Evolutionary conservation across 2,888 invertebrate species (phyloP).

Genomic region (Papilio gigon): DNA sequence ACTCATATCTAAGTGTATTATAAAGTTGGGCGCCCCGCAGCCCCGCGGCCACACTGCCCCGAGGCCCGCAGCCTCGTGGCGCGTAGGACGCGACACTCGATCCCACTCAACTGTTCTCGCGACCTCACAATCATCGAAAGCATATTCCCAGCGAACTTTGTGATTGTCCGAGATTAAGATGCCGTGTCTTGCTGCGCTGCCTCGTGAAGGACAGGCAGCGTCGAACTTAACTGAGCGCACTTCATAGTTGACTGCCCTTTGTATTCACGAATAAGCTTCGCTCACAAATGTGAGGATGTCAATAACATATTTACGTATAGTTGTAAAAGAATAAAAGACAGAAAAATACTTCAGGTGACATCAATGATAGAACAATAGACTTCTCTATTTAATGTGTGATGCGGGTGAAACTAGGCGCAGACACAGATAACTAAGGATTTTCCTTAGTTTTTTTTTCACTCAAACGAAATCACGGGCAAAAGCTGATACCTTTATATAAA

Average conservation of each 20-base stretch:
- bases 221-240: not conserved
- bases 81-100: conserved; percentile 34
- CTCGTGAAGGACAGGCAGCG: conserved; percentile 7
- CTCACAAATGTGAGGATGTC: not conserved
- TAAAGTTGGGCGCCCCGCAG: conserved; percentile 15
- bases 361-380: too few relatives aligned
- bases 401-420: too few relatives aligned
- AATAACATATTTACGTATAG: not conserved
- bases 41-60: too few relatives aligned
- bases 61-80: conserved; percentile 7
- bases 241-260: not conserved
- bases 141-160: conserved; percentile 30
- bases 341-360: not conserved
- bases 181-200: too few relatives aligned
- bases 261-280: not conserved
- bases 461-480: too few relatives aligned
- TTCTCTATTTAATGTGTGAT: too few relatives aligned
- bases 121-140: conserved; percentile 22
- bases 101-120: conserved; percentile 26
- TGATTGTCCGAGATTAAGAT: conserved; percentile 5
- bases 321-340: not conserved
- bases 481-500: too few relatives aligned
- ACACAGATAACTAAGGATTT: too few relatives aligned
- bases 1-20: conserved; percentile 3
- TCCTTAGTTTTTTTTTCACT: too few relatives aligned